phyloP scores from a whole-genome alignment of 1,140 invertebrate species.

The Tetragonula clypearis region DNA sequence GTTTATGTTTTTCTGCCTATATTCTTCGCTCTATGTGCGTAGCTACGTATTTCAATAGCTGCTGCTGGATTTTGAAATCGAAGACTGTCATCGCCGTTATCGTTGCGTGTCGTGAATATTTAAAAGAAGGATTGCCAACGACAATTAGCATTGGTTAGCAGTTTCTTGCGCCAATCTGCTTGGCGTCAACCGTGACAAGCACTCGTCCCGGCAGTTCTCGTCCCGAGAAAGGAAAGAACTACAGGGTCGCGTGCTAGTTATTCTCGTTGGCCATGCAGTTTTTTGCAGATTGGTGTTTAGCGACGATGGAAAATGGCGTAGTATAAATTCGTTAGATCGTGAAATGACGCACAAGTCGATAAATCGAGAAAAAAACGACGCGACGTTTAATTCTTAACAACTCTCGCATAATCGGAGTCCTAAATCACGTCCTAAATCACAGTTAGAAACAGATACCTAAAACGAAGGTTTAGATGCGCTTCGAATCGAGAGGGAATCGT shows the following conservation, averaged over 20 bases:
- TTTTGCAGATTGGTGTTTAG: background rate
- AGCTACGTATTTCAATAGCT: background rate
- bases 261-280: background rate
- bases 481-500: background rate
- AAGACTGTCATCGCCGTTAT: background rate
- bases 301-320: background rate
- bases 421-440: too few species aligned
- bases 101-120: background rate
- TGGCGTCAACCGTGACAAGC: background rate
- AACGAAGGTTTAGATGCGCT: too few species aligned
- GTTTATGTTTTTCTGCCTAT: too few species aligned
- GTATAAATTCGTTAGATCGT: too few species aligned
- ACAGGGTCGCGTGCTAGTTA: background rate
- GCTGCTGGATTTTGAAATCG: background rate
- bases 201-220: background rate
- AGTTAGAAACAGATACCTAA: background rate
- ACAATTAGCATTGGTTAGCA: constrained; percentile 1
- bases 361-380: too few species aligned
- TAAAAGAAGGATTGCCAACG: background rate
- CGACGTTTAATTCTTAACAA: too few species aligned
- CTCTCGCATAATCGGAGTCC: too few species aligned
- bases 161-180: background rate
- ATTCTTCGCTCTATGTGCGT: too few species aligned
- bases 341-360: too few species aligned
- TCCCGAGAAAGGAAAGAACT: background rate